Evolutionary conservation across 1,140 invertebrate species (phyloP).

Genomic region (Galleria mellonella): DNA sequence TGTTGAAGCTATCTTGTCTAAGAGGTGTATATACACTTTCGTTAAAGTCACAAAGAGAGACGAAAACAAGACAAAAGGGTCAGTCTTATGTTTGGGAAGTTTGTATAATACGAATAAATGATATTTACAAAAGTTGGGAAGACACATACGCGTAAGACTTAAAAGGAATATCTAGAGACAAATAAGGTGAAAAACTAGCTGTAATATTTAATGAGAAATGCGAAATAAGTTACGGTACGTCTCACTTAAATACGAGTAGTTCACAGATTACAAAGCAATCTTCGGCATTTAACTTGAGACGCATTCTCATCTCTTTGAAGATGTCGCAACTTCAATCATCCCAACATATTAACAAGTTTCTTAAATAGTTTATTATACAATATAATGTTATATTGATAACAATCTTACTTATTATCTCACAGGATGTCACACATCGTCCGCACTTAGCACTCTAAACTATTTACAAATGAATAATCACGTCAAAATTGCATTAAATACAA

Average conservation of each 20-base stretch:
- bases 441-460: conserved; percentile 46
- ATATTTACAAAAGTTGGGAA: conserved; percentile 73
- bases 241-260: neutral
- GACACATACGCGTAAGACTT: conserved; percentile 54
- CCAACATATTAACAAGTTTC: conserved; percentile 51
- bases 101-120: conserved; percentile 63
- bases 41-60: conserved; percentile 55
- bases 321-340: conserved; percentile 29
- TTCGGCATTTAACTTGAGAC: conserved; percentile 17
- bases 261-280: neutral
- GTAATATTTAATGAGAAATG: conserved; percentile 10
- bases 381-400: conserved; percentile 58
- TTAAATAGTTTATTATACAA: conserved; percentile 51
- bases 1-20: conserved; percentile 49
- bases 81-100: conserved; percentile 73
- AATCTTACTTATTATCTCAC: conserved; percentile 65
- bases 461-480: conserved; percentile 52
- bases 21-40: conserved; percentile 50
- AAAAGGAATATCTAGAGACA: conserved; percentile 56
- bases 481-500: conserved; percentile 49
- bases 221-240: neutral
- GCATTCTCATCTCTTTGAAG: conserved; percentile 1
- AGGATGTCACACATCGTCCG: conserved; percentile 58
- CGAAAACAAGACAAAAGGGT: conserved; percentile 69
- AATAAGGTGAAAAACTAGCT: conserved; percentile 36